Evolutionary conservation across 2,113 vertebrate species (phyloP), one percentile per base, ranked within the genome.

Genomic region (Takifugu bimaculatus): DNA sequence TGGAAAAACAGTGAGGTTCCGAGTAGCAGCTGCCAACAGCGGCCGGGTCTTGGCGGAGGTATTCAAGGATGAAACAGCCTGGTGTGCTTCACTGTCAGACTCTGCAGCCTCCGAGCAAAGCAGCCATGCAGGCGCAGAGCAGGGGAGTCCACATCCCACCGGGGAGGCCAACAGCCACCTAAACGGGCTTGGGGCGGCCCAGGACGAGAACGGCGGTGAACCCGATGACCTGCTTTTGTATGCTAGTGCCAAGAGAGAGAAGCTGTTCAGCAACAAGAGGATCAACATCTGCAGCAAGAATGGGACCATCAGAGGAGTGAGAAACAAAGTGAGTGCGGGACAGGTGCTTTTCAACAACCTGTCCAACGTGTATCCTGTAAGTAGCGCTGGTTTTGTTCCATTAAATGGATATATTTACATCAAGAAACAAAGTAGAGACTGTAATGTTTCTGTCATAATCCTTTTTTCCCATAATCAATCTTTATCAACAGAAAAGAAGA

Each of bases 221-320:
- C 89, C 89, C 0, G 97, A 96, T 0, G 93, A 94, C 65, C 74
- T 97, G 89, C 91, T 98, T 57, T 75, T 93, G 68, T 91, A 97
- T 26, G 94, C 94, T 7, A 93, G 94, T 84, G 92, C 91, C 48
- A 84, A 92, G 64, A 92, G 93, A 26, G 92, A 96, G 70, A 91
- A 81, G 74, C 77, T 89, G 1, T 97, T 97, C 80, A 93, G 89
- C 57, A 92, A 92, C 47, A 96, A 93, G 74, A 79, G 96, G 72
- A 88, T 99, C 84, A 96, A 98, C 73, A 99, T 99, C 83, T 91
- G 96, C 85, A 99, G 97, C 88, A 98, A 98, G 89, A 99, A 99
- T 1, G 97, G 97, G 56, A 99, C 96, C 39, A 90, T 99, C 32
- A 90, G 97, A 58, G 97, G 97, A 27, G 94, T 99, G 78, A 96